phyloP scores from a whole-genome alignment of 2,888 invertebrate genomes.

The Eudemis profundana region DNA sequence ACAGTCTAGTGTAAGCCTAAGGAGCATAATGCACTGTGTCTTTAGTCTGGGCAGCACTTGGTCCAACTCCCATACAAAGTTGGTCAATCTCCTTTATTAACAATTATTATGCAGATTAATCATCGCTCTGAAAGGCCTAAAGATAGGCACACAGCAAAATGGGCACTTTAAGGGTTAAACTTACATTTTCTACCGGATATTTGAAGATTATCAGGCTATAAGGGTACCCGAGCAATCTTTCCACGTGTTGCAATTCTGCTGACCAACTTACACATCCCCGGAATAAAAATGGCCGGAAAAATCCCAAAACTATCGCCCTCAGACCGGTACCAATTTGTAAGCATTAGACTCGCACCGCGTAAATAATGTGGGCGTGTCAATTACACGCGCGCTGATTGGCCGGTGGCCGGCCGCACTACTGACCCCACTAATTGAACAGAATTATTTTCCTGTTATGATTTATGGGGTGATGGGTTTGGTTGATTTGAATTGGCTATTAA shows the following conservation, averaged over 20 bases:
- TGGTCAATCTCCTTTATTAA: too few relatives aligned
- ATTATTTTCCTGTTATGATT: constrained; percentile 43
- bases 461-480: constrained; percentile 22
- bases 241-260: not conserved
- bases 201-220: too few relatives aligned
- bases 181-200: too few relatives aligned
- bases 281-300: constrained; percentile 3
- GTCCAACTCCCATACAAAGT: too few relatives aligned
- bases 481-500: constrained; percentile 12
- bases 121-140: too few relatives aligned
- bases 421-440: constrained; percentile 36
- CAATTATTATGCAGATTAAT: too few relatives aligned
- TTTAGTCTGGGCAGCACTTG: too few relatives aligned
- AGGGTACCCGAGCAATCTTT: too few relatives aligned
- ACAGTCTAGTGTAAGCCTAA: too few relatives aligned
- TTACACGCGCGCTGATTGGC: constrained; percentile 51
- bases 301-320: constrained; percentile 38
- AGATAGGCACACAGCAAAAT: too few relatives aligned
- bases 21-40: too few relatives aligned
- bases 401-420: constrained; percentile 24
- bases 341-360: constrained; percentile 44
- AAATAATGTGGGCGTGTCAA: constrained; percentile 54
- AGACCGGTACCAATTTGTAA: constrained; percentile 44
- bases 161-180: too few relatives aligned
- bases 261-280: not conserved